Evolutionary conservation across 2,797 vertebrate genomes (phyloP).

Genomic region (Danio tinwini): DNA sequence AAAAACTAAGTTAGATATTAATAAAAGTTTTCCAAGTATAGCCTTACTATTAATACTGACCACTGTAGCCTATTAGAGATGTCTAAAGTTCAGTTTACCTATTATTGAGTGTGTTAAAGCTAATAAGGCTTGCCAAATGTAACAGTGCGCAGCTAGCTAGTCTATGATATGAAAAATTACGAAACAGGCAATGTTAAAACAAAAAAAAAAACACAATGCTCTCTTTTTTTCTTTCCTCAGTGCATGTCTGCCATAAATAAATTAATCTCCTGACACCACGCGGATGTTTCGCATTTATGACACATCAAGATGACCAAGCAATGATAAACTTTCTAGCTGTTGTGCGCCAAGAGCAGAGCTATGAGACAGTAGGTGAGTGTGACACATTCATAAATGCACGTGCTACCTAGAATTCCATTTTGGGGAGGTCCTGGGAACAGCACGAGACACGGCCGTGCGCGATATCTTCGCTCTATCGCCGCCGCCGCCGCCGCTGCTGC

Average conservation of each 20-base stretch:
- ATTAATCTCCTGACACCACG: not conserved
- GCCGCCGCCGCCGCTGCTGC: not conserved
- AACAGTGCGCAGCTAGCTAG: not conserved
- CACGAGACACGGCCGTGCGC: constrained; percentile 29
- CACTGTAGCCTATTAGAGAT: no score
- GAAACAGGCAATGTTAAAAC: not conserved
- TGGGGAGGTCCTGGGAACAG: constrained; percentile 49
- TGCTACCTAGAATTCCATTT: constrained; percentile 53
- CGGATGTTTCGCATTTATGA: not conserved
- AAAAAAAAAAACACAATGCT: not conserved
- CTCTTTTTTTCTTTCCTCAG: not conserved
- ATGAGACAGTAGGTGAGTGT: constrained; percentile 11
- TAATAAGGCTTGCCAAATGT: no score
- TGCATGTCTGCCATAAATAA: not conserved
- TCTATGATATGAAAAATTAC: not conserved
- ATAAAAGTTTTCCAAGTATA: no score
- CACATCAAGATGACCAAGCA: not conserved
- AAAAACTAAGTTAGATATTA: no score
- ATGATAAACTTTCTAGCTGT: not conserved
- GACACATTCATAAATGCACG: constrained; percentile 25
- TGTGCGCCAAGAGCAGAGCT: not conserved
- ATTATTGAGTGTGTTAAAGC: no score
- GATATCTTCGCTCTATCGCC: constrained; percentile 10
- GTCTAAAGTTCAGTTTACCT: no score
- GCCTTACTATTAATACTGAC: no score